Evolutionary conservation across 2,113 vertebrate species (phyloP), one percentile per base, ranked within the genome.

Genomic region (Rhodinocichla rosea): DNA sequence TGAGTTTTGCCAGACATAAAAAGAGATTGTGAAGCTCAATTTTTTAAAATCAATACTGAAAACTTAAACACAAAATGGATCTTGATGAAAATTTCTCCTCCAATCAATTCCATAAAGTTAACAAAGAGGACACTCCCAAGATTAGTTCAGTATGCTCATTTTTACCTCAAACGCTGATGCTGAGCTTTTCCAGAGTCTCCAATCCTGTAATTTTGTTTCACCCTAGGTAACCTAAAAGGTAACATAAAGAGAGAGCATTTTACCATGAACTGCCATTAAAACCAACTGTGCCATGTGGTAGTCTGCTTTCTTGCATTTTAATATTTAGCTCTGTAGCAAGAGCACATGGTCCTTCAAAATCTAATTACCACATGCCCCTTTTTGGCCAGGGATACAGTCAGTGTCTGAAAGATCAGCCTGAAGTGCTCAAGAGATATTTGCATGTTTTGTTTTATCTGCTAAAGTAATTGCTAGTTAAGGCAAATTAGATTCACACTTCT

Each of bases 161-260:
- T 97, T 98, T 98, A 98, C 97, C 98, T 98, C 97, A 90, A 98
- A 96, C 53, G 94, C 94, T 97, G 97, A 98, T 95, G 97, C 95
- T 97, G 97, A 97, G 97, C 86, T 97, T 98, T 98, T 97, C 97
- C 97, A 97, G 97, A 96, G 96, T 97, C 97, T 96, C 97, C 97
- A 97, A 97, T 97, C 83, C 97, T 97, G 97, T 96, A 97, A 97
- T 96, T 97, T 98, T 97, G 97, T 97, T 97, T 97, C 97, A 98
- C 95, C 94, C 97, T 97, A 98, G 95, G 96, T 96, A 97, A 98
- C 98, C 97, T 98, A 97, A 94, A 98, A 98, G 67, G 89, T 80
- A 97, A 97, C 90, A 95, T 91, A 98, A 97, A 95, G 92, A 97
- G 83, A 98, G 87, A 96, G 92, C 79, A 96, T 95, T 98, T 98